Base-by-base conservation (phyloP, 2,797 vertebrate species). In the Gila robusta region DNA sequence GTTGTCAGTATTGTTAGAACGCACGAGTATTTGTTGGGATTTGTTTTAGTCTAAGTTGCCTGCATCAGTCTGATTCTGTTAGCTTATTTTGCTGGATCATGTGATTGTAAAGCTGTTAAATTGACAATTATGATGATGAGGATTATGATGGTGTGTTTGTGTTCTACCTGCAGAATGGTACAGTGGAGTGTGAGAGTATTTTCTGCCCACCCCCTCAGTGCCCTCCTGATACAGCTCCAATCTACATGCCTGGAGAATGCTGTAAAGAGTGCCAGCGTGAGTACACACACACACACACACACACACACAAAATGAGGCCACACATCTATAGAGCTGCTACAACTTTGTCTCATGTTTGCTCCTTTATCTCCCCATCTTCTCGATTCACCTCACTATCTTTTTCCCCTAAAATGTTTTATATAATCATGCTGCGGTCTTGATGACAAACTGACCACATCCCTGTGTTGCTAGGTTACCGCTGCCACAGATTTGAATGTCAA, bases 231-330 rank as follows among this genome's bases (percentile, higher is more conserved):
- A 95, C 94, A 14, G 95, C 96, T 32, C 96, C 94, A 66, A 88
- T 95, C 0, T 97, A 96, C 7, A 94, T 97, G 92, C 94, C 96
- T 82, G 96, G 95, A 88, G 94, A 94, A 70, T 97, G 97, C 93
- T 97, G 97, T 91, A 97, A 97, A 89, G 96, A 97, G 89, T 97
- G 97, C 88, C 96, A 96, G 86, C 86, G 97, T 97, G 92, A 97
- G 97, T 94, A 67, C 78, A 81, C 69, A 78, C 70, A 52, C 49
- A 49, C 47, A 49, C 47, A 49, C 47, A 49, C 47, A 49, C 47
- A 49, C 47, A 70, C 76, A 76, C 84, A 84, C 26, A 66, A 32
- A 83, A 77, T 47, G 19, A 59, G 79, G 81, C 59, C 67, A 67
- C 4, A 12, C 73, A 39, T 59, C 35, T 59, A 32, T 44, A 49